Base-by-base conservation (phyloP, 2,797 vertebrate species). In the Pteronotus mesoamericanus region DNA sequence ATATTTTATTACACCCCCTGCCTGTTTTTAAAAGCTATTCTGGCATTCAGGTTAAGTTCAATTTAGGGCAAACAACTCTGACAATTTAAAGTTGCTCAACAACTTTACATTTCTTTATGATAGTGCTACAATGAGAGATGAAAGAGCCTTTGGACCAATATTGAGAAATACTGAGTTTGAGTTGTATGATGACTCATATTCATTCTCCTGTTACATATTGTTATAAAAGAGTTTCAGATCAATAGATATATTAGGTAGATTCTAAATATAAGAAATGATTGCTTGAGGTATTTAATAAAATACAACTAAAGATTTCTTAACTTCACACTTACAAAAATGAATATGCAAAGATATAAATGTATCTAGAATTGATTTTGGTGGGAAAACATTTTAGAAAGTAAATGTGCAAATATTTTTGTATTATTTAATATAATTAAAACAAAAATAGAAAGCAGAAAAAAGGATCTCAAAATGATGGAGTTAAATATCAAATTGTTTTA, bases 241-340 rank as follows among this genome's bases (percentile, higher is more conserved):
- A 48, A 61, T n/a, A 32, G 10, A 39, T 26, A 53, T 44, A 55
- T 71, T 57, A 44, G 15, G 42, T 42, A 71, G 68, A 78, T 96
- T 90, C 90, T 72, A 91, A 71, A 66, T 71, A 68, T 77, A 79
- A 55, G 29, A 74, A 48, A 92, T 92, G 21, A 46, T 34, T 61
- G 9, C 22, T 53, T 90, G 32, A 83, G 37, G 29, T 68, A 85
- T 90, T 80, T 80, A 39, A 19, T 86, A 94, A 89, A 59, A 4
- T 89, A 91, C n/a, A 85, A 44, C 64, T 74, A 86, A 91, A 86
- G 37, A 83, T 86, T 86, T 89, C 11, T 89, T 83, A 93, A 93
- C 16, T 24, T 37, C 83, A 71, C 34, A 64, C 44, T 93, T 69
- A 22, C 4, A 69, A 86, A 72, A 69, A 61, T n/a, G 29, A 78